Evolutionary conservation across 2,797 vertebrate species (phyloP).

Genomic region (Leptoclinus maculatus): DNA sequence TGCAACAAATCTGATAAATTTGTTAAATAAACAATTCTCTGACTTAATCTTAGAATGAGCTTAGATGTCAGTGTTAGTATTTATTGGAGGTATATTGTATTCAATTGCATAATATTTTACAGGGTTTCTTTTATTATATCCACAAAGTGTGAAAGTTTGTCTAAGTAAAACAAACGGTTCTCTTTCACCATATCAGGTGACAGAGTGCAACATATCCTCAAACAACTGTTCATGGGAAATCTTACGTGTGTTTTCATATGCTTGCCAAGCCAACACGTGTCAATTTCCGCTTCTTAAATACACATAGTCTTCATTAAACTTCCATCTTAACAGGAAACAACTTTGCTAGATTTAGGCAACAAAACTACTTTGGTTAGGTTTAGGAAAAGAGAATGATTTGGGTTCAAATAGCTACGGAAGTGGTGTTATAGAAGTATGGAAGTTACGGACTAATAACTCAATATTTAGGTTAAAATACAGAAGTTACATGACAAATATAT

Average conservation of each 20-base stretch:
- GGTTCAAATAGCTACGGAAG: not conserved
- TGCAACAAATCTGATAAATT: not conserved
- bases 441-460: not conserved
- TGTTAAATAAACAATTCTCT: not conserved
- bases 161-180: not conserved
- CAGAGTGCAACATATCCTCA: not conserved
- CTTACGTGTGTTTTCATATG: not conserved
- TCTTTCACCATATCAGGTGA: not conserved
- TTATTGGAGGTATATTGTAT: not conserved
- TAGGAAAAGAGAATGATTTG: not conserved
- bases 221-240: not conserved
- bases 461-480: not conserved
- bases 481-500: not conserved
- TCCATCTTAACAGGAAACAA: not conserved
- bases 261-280: not conserved
- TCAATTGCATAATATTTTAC: not conserved
- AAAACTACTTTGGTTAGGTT: not conserved
- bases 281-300: not conserved
- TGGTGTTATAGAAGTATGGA: not conserved
- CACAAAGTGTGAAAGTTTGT: not conserved
- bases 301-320: not conserved
- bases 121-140: not conserved
- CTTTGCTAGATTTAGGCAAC: not conserved
- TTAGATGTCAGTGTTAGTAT: not conserved
- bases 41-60: not conserved